Evolutionary conservation across 2,888 invertebrate species (phyloP), one percentile per base, ranked within the genome.

Genomic region (Cryptus viduatorius): DNA sequence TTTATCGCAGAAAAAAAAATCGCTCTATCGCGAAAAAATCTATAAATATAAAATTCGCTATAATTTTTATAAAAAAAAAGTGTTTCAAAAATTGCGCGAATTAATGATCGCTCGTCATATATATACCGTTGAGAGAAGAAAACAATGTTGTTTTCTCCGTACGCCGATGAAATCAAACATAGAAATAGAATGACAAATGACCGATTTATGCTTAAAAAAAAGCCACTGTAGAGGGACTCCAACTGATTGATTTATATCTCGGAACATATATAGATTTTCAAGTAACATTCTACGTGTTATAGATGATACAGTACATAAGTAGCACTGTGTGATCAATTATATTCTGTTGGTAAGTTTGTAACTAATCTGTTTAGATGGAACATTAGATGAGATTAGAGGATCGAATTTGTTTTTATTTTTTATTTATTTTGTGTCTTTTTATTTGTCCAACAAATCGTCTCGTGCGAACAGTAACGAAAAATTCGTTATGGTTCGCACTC

Each of bases 261-360:
- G 83, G 82, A 76, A 69, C 37, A 84, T 79, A 77, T 86, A 83
- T 90, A 89, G 87, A 87, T 87, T 85, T 85, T 81, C 82, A 88
- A 90, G 86, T 88, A 88, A 88, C 87, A 86, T 89, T 89, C 89
- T 89, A 89, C 90, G 87, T 90, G 89, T 90, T 89, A 90, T 90
- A 90, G 89, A 90, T 89, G 84, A 90, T 79, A 86, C 85, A 76
- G 79, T 88, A 89, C 89, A 90, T 89, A 87, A 89, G 87, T 90
- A 90, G 90, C 86, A 90, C 88, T 90, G 84, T 86, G 87, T 89
- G 89, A 89, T 87, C 87, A 90, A 90, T 90, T 90, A 87, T 91
- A 88, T 90, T 90, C 88, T 86, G 89, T 90, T 91, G 90, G 90
- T 90, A 90, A 90, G 90, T 90, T 89, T 87, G 80, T 87, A 85